Evolutionary conservation across 2,888 invertebrate genomes (phyloP).

Genomic region (Glyphotaelius pellucidus): DNA sequence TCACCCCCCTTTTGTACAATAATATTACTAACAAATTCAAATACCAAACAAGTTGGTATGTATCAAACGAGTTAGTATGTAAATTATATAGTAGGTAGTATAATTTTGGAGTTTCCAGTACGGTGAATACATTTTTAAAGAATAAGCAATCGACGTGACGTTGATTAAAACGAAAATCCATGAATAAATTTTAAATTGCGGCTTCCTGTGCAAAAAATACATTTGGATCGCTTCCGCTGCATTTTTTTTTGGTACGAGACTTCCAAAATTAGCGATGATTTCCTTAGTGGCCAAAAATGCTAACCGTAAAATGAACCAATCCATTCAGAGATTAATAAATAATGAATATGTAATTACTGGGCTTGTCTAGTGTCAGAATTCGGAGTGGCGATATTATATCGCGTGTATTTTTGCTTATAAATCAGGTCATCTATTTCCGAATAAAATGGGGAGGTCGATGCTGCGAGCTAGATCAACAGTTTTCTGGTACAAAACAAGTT

Average conservation of each 20-base stretch:
- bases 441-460: not conserved
- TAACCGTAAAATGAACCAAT: not conserved
- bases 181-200: not conserved
- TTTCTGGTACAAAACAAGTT: not conserved
- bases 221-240: not conserved
- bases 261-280: not conserved
- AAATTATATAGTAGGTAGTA: no score
- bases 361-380: not conserved
- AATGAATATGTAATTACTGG: not conserved
- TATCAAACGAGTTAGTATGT: no score
- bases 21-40: no score
- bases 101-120: not conserved
- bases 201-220: not conserved
- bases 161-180: not conserved
- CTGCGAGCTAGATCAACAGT: not conserved
- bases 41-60: no score
- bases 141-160: not conserved
- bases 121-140: not conserved
- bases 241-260: not conserved
- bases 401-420: not conserved
- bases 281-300: not conserved
- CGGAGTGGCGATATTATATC: not conserved
- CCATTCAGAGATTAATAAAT: constrained; percentile 7
- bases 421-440: constrained; percentile 37
- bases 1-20: no score